phyloP scores from a whole-genome alignment of 2,113 vertebrate species.

The Oxygymnocypris stewartii region DNA sequence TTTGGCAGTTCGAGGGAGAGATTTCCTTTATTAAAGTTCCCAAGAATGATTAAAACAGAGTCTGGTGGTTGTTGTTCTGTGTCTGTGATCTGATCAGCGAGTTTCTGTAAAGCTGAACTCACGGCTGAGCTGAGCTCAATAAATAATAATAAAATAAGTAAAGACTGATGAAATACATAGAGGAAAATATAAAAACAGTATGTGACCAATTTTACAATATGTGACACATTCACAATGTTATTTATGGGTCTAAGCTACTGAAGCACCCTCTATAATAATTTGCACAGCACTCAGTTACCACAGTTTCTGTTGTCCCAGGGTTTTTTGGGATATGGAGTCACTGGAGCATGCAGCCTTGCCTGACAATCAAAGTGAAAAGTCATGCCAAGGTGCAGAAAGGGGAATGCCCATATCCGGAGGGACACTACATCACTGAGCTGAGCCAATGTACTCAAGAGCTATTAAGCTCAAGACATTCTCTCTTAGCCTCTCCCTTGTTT shows the following conservation, averaged over 20 bases:
- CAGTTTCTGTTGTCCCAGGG: constrained; percentile 58
- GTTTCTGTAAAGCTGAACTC: no score
- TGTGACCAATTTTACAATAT: not conserved
- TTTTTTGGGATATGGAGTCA: constrained; percentile 72
- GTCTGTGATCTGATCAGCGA: no score
- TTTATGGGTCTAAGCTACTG: constrained; percentile 68
- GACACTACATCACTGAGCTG: constrained; percentile 75
- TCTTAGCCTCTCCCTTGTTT: constrained; percentile 26
- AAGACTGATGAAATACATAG: not conserved
- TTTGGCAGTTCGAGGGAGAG: no score
- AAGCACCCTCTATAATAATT: constrained; percentile 55
- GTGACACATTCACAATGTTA: constrained; percentile 51
- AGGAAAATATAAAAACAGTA: not conserved
- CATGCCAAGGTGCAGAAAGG: constrained; percentile 84
- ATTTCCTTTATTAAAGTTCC: no score
- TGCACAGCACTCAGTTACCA: constrained; percentile 26
- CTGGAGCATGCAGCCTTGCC: constrained; percentile 74
- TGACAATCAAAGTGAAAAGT: constrained; percentile 84
- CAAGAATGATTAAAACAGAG: no score
- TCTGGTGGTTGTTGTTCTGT: no score
- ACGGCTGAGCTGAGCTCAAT: no score
- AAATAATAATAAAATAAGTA: not conserved
- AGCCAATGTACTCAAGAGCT: constrained; percentile 82
- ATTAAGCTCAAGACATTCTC: constrained; percentile 78
- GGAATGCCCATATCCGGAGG: constrained; percentile 76